Conservation (phyloP, 2,113 vertebrate species). For the Microcebus lehilahytsara region DNA sequence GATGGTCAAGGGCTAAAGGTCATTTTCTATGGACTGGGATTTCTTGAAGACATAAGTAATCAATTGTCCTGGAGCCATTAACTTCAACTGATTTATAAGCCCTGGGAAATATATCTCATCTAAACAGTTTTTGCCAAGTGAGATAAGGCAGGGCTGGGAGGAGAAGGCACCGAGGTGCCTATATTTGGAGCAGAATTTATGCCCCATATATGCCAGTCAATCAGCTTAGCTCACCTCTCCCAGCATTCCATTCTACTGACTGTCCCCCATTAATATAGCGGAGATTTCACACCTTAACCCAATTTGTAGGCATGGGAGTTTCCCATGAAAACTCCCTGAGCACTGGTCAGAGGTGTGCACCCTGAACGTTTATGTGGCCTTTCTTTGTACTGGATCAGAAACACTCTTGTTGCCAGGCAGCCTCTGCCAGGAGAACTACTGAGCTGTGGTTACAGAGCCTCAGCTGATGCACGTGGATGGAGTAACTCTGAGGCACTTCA, state of each 20-base stretch:
- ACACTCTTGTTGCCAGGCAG: conserved; percentile 8
- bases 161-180: not conserved
- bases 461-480: not conserved
- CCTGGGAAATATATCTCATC: not conserved
- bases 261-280: not conserved
- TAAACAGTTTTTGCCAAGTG: conserved; percentile 14
- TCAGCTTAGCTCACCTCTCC: conserved; percentile 55
- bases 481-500: not conserved
- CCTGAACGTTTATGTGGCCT: not conserved
- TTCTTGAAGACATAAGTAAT: conserved; percentile 20
- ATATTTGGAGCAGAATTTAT: conserved; percentile 58
- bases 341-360: not conserved
- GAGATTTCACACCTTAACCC: conserved; percentile 43
- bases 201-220: conserved; percentile 34
- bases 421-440: not conserved
- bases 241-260: conserved; percentile 64
- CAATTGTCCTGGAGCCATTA: not conserved
- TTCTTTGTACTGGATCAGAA: not conserved
- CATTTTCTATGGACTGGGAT: conserved; percentile 25
- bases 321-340: conserved; percentile 50
- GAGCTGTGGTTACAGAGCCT: not conserved
- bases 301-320: conserved; percentile 56
- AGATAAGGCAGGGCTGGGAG: not conserved
- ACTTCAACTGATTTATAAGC: not conserved
- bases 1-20: conserved; percentile 40